phyloP scores from a whole-genome alignment of 92 coral and sea anemone genomes.

The Heteractis magnifica region DNA sequence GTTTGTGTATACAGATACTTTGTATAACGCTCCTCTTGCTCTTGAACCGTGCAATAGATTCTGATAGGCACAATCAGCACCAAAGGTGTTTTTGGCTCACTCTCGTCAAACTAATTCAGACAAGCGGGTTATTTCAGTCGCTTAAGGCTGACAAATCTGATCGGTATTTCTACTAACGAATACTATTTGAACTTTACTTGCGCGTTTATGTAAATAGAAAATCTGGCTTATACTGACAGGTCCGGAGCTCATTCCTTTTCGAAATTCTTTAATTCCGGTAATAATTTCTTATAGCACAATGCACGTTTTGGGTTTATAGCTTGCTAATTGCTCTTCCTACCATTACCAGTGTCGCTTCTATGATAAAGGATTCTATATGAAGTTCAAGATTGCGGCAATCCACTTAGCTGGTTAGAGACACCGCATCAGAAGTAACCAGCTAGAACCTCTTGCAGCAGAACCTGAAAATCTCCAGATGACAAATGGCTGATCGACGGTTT shows the following conservation, averaged over 20 bases:
- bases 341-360: neutral
- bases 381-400: slow-evolving; percentile 14
- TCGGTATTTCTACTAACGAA: neutral
- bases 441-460: neutral
- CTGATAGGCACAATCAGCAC: neutral
- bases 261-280: neutral
- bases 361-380: slow-evolving; percentile 2
- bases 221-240: neutral
- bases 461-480: slow-evolving; percentile 1
- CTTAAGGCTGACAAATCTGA: neutral
- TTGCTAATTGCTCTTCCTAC: neutral
- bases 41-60: no score
- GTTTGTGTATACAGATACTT: neutral
- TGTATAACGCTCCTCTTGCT: neutral
- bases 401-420: slow-evolving; percentile 20
- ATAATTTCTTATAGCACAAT: neutral
- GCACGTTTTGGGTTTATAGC: neutral
- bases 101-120: no score
- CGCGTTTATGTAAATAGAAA: neutral
- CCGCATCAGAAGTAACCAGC: neutral
- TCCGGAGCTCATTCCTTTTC: neutral
- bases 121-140: neutral
- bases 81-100: no score
- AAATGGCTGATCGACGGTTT: neutral
- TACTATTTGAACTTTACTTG: neutral